Evolutionary conservation across 1,140 invertebrate genomes (phyloP).

Genomic region (Sesamia nonagrioides): DNA sequence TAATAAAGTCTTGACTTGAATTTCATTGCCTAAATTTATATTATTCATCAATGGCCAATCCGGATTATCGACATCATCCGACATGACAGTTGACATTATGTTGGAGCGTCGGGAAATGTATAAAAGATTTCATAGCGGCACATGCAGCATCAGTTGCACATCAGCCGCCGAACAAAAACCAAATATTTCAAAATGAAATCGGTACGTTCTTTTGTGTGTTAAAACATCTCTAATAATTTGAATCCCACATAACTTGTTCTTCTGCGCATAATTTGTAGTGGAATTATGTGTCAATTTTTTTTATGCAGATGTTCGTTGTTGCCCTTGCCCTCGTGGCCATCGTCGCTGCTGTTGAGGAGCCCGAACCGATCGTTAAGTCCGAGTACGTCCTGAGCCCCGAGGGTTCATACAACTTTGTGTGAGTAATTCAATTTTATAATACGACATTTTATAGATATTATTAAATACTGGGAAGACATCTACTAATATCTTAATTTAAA

Average conservation of each 20-base stretch:
- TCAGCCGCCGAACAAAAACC: conserved; percentile 3
- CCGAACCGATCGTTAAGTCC: not conserved
- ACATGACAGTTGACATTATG: conserved; percentile 28
- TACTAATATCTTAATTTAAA: too few species aligned
- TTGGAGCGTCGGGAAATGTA: not conserved
- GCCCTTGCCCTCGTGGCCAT: too few species aligned
- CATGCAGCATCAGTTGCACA: conserved; percentile 3
- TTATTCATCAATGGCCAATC: conserved; percentile 15
- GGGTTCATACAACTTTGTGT: not conserved
- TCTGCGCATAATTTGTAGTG: too few species aligned
- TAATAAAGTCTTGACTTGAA: not conserved
- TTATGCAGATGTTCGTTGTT: too few species aligned
- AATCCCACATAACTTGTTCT: too few species aligned
- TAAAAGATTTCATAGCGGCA: not conserved
- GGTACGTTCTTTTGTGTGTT: too few species aligned
- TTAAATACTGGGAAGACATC: too few species aligned
- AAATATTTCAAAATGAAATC: conserved; percentile 27
- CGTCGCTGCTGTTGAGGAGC: conserved; percentile 50
- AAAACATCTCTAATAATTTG: conserved; percentile 24
- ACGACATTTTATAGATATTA: too few species aligned
- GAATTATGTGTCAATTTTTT: too few species aligned
- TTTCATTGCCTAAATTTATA: conserved; percentile 8
- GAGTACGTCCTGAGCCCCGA: not conserved
- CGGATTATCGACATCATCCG: conserved; percentile 14
- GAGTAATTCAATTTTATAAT: not conserved